Conservation (phyloP, 2,113 vertebrate genomes). For the Bolborhynchus lineola region DNA sequence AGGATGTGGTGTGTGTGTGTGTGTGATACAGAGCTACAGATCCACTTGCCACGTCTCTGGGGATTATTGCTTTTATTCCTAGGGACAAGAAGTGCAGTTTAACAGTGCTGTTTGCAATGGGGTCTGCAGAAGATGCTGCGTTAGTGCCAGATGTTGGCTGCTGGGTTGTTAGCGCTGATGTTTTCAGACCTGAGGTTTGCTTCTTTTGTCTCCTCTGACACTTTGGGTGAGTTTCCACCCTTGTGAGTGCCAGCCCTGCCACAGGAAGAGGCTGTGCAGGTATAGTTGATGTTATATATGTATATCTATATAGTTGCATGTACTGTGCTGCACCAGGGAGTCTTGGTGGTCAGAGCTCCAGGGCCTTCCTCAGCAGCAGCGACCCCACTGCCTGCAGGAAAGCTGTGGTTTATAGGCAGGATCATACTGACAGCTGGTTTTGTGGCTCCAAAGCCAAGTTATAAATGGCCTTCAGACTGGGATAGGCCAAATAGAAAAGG, state of each 20-base stretch:
- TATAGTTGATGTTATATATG: neutral
- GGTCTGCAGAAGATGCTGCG: neutral
- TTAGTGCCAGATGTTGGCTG: neutral
- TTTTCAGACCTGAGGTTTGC: neutral
- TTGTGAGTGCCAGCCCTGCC: neutral
- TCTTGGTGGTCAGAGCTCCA: rapidly evolving
- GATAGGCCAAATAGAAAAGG: neutral
- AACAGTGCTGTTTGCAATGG: neutral
- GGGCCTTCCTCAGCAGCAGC: neutral
- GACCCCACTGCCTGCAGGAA: neutral
- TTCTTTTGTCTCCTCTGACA: neutral
- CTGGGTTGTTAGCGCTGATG: neutral
- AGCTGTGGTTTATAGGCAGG: rapidly evolving
- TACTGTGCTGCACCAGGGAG: rapidly evolving
- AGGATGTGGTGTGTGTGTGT: neutral
- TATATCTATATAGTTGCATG: rapidly evolving
- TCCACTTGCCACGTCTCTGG: neutral
- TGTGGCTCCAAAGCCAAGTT: neutral
- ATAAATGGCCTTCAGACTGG: neutral
- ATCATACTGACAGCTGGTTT: neutral
- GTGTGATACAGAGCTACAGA: neutral
- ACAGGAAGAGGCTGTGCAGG: neutral
- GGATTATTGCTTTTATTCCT: neutral
- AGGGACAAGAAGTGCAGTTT: neutral
- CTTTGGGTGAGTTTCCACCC: neutral